A percentile compares a stretch with the other conserved stretches of the same genome.
These are phyloP conservation scores for Stomorhina lunata DNA, from an alignment of 2,888 invertebrate species.

Conservation along the genomic window DNA sequence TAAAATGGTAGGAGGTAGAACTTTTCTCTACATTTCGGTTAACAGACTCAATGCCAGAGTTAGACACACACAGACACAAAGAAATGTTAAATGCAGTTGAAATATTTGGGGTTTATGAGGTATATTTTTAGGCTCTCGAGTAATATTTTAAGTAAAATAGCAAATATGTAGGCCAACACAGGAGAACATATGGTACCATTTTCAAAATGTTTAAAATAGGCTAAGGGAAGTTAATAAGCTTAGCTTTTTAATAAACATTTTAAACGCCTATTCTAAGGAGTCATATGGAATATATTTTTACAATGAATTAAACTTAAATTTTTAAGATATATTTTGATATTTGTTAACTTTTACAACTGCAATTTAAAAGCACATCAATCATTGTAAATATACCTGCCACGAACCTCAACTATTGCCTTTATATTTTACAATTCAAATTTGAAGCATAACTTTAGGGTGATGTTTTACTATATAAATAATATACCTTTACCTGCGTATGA, in stretches of 20 bases:
- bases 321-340: not conserved
- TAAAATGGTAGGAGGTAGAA: not conserved
- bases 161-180: not conserved
- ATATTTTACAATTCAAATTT: not conserved
- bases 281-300: too few relatives aligned
- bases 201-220: not conserved
- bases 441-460: constrained; percentile 29
- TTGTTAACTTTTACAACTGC: not conserved
- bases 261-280: too few relatives aligned
- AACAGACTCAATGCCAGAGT: not conserved
- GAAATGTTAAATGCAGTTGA: not conserved
- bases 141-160: not conserved
- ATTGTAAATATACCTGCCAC: too few relatives aligned
- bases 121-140: not conserved
- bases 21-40: not conserved
- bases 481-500: constrained; percentile 2
- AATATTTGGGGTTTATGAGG: not conserved
- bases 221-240: not conserved
- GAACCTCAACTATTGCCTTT: not conserved
- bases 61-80: too few relatives aligned
- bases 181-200: not conserved
- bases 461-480: not conserved
- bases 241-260: not conserved
- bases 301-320: too few relatives aligned
- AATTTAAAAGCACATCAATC: not conserved